phyloP scores from a whole-genome alignment of 2,888 invertebrate species.

The Micropterix aruncella region DNA sequence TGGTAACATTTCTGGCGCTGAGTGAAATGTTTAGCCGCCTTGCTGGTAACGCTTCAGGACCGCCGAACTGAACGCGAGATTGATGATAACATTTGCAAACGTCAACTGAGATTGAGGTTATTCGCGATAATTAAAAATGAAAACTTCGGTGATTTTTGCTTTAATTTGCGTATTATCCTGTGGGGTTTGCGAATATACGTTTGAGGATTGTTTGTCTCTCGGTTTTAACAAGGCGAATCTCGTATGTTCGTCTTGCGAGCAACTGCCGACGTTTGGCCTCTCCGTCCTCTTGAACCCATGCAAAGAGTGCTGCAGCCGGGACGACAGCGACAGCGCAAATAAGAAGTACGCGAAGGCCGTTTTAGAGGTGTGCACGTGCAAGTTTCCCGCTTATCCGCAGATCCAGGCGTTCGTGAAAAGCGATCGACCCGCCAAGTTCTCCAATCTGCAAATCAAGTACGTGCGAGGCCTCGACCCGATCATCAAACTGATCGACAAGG shows the following conservation, averaged over 20 bases:
- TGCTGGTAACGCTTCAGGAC: no score
- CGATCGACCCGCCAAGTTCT: conserved; percentile 77
- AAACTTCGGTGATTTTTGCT: no score
- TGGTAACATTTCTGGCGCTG: no score
- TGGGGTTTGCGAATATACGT: no score
- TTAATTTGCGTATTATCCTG: no score
- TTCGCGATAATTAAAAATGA: no score
- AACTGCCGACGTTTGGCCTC: conserved; percentile 62
- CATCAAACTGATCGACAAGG: conserved; percentile 77
- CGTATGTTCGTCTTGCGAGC: conserved; percentile 79
- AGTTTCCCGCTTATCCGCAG: conserved; percentile 96
- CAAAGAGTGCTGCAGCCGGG: conserved; percentile 66
- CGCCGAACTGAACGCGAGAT: no score
- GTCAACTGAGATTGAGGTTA: no score
- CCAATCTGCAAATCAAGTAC: conserved; percentile 84
- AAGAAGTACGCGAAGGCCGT: conserved; percentile 84
- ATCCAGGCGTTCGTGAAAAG: conserved; percentile 97
- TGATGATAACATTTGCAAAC: no score
- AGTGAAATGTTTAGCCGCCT: no score
- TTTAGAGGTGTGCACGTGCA: conserved; percentile 95
- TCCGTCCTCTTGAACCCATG: conserved; percentile 54
- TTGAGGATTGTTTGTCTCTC: conserved; percentile 70
- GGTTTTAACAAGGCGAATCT: conserved; percentile 81
- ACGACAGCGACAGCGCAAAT: conserved; percentile 46
- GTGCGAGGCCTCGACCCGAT: conserved; percentile 89